A percentile compares a stretch with the other conserved stretches of the same genome.
Evolutionary conservation across 2,113 vertebrate species (phyloP).

Genomic region (Macaca fascicularis): T2T-MFA8v1.1 NC_088378.1:41490001-41490500

Average conservation of each 20-base stretch:
- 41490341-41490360: not conserved
- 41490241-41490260: not conserved
- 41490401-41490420: no score
- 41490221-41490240: not conserved
- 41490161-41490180: not conserved
- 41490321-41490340: not conserved
- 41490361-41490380: no score
- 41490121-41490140: not conserved
- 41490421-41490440: no score
- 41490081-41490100: not conserved
- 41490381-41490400: no score
- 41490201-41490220: not conserved
- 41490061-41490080: not conserved
- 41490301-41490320: not conserved
- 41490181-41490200: not conserved
- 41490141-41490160: not conserved
- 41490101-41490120: not conserved
- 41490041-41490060: not conserved
- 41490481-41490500: no score
- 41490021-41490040: not conserved
- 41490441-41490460: no score
- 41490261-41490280: not conserved
- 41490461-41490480: no score
- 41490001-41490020: not conserved
- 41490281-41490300: not conserved